phyloP scores from a whole-genome alignment of 2,113 vertebrate genomes.

The Heloderma charlesbogerti region DNA sequence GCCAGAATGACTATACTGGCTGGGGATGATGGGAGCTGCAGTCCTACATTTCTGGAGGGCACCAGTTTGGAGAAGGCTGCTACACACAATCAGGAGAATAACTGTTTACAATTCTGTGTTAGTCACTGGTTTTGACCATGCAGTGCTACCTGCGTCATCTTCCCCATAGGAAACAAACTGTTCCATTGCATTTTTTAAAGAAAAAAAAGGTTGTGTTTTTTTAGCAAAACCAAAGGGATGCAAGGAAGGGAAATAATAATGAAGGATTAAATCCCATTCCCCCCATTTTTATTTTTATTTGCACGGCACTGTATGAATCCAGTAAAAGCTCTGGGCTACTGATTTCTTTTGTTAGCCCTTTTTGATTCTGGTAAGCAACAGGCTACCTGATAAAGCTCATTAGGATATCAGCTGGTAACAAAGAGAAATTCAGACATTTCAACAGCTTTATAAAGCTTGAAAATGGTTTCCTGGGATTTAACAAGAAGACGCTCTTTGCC shows the following conservation, averaged over 20 bases:
- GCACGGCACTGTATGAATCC: background rate
- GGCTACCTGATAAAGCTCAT: background rate
- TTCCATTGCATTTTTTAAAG: background rate
- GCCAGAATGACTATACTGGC: too few species aligned
- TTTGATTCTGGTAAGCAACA: background rate
- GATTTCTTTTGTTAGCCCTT: background rate
- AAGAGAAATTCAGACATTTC: background rate
- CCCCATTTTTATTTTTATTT: too few species aligned
- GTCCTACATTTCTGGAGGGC: too few species aligned
- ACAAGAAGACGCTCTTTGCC: background rate
- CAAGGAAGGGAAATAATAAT: background rate
- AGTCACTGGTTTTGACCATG: background rate
- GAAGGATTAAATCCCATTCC: background rate
- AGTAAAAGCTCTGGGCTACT: background rate
- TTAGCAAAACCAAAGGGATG: background rate
- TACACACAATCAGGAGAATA: background rate
- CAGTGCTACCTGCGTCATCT: background rate
- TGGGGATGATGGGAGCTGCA: too few species aligned
- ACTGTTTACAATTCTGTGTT: background rate
- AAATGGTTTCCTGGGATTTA: conserved; percentile 19
- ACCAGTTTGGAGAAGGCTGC: too few species aligned
- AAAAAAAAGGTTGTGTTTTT: background rate
- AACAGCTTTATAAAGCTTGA: background rate
- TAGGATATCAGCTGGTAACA: background rate
- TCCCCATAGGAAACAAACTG: background rate